These are phyloP conservation scores for Pholis gunnellus DNA, from an alignment of 2,113 vertebrate species.

Conservation along the genomic window DNA sequence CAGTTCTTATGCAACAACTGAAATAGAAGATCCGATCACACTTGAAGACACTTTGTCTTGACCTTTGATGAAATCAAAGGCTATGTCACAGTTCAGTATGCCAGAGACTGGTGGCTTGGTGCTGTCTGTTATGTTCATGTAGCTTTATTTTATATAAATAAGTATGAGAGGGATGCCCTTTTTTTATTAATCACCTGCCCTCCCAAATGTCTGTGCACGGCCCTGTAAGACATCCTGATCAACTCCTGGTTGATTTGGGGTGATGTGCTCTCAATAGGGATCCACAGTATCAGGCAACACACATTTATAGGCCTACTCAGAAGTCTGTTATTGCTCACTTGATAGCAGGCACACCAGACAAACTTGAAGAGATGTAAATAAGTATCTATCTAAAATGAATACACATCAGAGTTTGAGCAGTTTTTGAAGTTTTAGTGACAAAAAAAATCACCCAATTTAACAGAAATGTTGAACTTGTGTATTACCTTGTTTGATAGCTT, in stretches of 20 bases:
- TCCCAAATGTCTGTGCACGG: neutral
- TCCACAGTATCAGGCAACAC: neutral
- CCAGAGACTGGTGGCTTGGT: neutral
- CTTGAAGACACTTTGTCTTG: neutral
- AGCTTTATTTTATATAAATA: neutral
- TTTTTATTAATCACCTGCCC: neutral
- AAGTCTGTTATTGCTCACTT: neutral
- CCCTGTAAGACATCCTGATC: neutral
- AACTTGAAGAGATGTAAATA: too few species aligned
- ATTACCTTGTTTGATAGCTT: neutral
- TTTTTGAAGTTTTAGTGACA: too few species aligned
- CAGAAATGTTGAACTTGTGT: neutral
- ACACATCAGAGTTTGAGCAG: too few species aligned
- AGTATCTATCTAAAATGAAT: too few species aligned
- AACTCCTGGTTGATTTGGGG: neutral
- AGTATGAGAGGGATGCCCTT: neutral
- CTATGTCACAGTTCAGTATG: neutral
- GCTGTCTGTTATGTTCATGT: neutral
- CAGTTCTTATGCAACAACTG: neutral
- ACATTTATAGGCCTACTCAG: neutral
- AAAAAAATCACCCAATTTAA: too few species aligned
- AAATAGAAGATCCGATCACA: neutral
- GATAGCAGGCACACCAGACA: neutral
- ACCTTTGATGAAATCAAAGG: neutral
- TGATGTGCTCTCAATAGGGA: neutral